A percentile compares a stretch with the other conserved stretches of the same genome.
These are phyloP conservation scores for Percopsis omiscomaycus DNA, from an alignment of 2,797 vertebrate species.

Conservation along the genomic window DNA sequence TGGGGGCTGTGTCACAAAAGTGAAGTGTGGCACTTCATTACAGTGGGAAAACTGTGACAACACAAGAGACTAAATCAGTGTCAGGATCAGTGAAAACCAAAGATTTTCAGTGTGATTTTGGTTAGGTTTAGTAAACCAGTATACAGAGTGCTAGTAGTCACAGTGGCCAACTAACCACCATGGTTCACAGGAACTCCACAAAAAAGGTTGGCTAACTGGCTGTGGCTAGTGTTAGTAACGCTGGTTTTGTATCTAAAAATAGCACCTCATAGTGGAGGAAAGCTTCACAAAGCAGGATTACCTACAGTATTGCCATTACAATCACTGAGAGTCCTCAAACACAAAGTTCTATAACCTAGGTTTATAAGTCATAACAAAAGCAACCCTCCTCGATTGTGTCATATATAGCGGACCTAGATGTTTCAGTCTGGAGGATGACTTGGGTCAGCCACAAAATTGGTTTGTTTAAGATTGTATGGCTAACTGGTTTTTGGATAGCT, in stretches of 20 bases:
- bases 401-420: too few relatives aligned
- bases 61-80: neutral
- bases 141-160: neutral
- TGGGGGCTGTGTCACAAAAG: too few relatives aligned
- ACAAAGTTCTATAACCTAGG: too few relatives aligned
- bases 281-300: slow-evolving; percentile 21
- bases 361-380: too few relatives aligned
- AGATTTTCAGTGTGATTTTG: neutral
- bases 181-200: neutral
- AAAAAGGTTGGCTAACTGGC: neutral
- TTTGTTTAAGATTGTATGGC: too few relatives aligned
- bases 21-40: too few relatives aligned
- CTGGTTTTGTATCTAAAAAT: slow-evolving; percentile 10
- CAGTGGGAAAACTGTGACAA: neutral
- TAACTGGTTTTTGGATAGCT: too few relatives aligned
- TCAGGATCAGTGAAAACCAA: neutral
- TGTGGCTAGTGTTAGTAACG: slow-evolving; percentile 3
- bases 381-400: too few relatives aligned
- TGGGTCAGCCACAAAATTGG: too few relatives aligned
- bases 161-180: neutral
- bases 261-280: slow-evolving; percentile 35
- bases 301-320: neutral
- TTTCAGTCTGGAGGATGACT: too few relatives aligned
- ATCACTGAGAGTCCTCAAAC: too few relatives aligned
- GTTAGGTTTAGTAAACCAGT: neutral